Conservation (phyloP, 2,797 vertebrate genomes). For the Urophycis tenuis region DNA sequence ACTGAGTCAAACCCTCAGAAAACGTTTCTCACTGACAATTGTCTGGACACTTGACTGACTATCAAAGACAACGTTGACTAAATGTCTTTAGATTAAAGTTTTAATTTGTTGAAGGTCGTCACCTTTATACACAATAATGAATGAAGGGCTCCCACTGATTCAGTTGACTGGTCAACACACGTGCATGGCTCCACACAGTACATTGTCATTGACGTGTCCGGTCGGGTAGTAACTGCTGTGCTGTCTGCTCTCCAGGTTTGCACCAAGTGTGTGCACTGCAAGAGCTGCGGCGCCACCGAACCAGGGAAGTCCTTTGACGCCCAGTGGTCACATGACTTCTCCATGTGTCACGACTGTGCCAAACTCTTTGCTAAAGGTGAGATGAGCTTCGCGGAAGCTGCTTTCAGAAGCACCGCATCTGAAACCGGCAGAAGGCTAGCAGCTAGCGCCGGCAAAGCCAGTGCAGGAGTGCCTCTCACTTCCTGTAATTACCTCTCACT, state of each 20-base stretch:
- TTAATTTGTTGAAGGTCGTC: too few relatives aligned
- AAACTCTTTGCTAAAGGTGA: constrained; percentile 97
- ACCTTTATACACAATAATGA: neutral
- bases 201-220: neutral
- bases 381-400: neutral
- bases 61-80: too few relatives aligned
- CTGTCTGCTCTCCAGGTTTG: constrained; percentile 77
- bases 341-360: constrained; percentile 98
- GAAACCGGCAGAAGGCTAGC: neutral
- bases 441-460: neutral
- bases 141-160: neutral
- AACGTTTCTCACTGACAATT: too few relatives aligned
- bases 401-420: neutral
- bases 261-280: constrained; percentile 95
- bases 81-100: too few relatives aligned
- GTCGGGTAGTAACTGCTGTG: neutral
- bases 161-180: too few relatives aligned
- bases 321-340: constrained; percentile 99
- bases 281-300: constrained; percentile 95
- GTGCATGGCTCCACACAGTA: neutral
- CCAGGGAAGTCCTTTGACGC: constrained; percentile 97
- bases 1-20: too few relatives aligned
- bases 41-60: too few relatives aligned
- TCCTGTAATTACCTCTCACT: neutral
- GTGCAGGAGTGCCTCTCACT: neutral